phyloP scores from a whole-genome alignment of 2,797 vertebrate genomes.

The Hylomyscus alleni region DNA sequence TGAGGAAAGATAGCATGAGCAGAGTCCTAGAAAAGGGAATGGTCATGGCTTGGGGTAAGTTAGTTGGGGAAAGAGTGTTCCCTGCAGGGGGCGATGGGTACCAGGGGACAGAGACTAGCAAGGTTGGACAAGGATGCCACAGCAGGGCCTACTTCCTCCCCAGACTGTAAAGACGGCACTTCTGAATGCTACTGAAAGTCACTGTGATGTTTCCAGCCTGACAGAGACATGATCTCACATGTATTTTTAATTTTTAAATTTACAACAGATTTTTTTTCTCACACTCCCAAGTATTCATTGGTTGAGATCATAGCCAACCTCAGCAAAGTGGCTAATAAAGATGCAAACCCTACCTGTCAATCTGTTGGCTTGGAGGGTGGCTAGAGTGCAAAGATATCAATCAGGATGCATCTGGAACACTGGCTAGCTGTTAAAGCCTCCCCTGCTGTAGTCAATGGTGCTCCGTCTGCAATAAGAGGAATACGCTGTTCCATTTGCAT shows the following conservation, averaged over 20 bases:
- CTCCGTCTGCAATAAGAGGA: slow-evolving; percentile 2
- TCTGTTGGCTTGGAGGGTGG: neutral
- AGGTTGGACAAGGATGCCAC: no score
- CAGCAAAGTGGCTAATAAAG: neutral
- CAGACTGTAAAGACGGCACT: neutral
- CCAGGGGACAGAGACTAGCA: accelerated
- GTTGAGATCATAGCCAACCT: neutral
- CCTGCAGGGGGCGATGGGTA: neutral
- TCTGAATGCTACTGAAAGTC: neutral
- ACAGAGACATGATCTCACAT: neutral
- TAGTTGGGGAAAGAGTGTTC: neutral
- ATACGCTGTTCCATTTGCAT: neutral
- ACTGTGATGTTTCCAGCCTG: neutral
- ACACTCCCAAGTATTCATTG: neutral
- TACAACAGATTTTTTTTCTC: neutral
- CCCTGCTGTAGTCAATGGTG: neutral
- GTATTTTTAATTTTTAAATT: slow-evolving; percentile 48
- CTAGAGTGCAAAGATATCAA: neutral
- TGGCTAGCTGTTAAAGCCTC: neutral
- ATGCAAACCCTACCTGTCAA: neutral
- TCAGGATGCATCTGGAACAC: slow-evolving; percentile 22
- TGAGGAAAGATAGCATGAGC: neutral
- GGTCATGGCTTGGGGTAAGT: neutral
- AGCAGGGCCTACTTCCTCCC: no score
- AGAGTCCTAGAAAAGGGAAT: neutral